phyloP scores from a whole-genome alignment of 2,797 vertebrate species.

The Siniperca obscura region DNA sequence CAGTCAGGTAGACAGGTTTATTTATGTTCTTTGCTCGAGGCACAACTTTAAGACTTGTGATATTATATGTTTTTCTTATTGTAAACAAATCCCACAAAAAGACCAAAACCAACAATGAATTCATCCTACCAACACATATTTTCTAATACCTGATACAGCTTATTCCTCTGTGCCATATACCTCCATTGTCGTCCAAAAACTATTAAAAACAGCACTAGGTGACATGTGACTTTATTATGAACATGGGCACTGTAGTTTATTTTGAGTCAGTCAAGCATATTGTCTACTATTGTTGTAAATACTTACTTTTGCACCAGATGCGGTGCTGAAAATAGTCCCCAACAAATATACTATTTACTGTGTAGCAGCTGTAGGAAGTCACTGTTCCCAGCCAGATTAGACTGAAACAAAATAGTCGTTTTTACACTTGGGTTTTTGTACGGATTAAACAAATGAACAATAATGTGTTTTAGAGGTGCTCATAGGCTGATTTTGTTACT shows the following conservation, averaged over 20 bases:
- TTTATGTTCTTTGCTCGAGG: constrained; percentile 24
- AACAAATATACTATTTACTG: neutral
- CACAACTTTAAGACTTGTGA: neutral
- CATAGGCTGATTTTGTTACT: too few relatives aligned
- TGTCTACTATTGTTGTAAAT: neutral
- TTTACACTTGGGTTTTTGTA: neutral
- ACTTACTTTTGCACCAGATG: neutral
- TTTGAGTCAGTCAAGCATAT: neutral
- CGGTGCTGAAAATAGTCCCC: neutral
- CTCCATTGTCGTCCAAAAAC: neutral
- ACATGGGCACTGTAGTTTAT: neutral
- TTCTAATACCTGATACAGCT: neutral
- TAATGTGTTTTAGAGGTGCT: too few relatives aligned
- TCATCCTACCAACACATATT: neutral
- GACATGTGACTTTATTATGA: neutral
- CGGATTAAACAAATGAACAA: neutral
- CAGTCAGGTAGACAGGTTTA: constrained; percentile 3
- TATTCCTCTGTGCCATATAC: neutral
- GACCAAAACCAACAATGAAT: neutral
- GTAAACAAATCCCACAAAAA: neutral
- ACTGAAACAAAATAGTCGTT: neutral
- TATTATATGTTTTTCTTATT: neutral
- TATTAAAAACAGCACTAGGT: neutral
- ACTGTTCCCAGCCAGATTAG: neutral
- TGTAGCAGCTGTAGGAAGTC: neutral